Evolutionary conservation across 1,140 invertebrate genomes (phyloP).

Genomic region (Triops longicaudatus): DNA sequence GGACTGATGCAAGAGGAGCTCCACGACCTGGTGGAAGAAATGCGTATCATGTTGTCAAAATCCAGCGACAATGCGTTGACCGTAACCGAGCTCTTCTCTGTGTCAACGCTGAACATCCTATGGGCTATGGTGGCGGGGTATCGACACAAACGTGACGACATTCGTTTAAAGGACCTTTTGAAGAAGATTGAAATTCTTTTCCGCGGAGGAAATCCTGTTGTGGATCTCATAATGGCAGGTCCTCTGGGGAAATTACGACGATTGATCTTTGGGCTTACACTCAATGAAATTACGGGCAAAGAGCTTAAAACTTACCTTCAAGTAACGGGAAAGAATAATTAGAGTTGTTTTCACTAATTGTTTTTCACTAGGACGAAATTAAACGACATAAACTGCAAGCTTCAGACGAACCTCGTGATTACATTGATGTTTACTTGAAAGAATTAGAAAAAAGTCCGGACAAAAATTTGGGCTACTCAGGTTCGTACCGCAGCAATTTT

Average conservation of each 20-base stretch:
- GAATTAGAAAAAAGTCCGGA: conserved; percentile 50
- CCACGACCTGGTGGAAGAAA: conserved; percentile 25
- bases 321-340: conserved; percentile 13
- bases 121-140: conserved; percentile 60
- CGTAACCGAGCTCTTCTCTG: conserved; percentile 21
- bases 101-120: conserved; percentile 57
- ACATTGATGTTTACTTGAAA: conserved; percentile 66
- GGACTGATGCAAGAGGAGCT: conserved; percentile 28
- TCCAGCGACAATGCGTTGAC: neutral
- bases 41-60: neutral
- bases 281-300: conserved; percentile 16
- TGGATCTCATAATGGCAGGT: neutral
- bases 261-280: conserved; percentile 29
- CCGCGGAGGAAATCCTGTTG: conserved; percentile 24
- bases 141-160: conserved; percentile 34
- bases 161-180: conserved; percentile 49
- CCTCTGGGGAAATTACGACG: conserved; percentile 21
- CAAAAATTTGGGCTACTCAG: conserved; percentile 43
- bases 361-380: conserved; percentile 46
- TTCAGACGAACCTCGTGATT: conserved; percentile 51
- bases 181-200: conserved; percentile 43
- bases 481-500: conserved; percentile 29
- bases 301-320: conserved; percentile 25
- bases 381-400: conserved; percentile 46
- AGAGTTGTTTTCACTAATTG: conserved; percentile 3